phyloP scores from a whole-genome alignment of 2,888 invertebrate species.

The Ecdyonurus torrentis region DNA sequence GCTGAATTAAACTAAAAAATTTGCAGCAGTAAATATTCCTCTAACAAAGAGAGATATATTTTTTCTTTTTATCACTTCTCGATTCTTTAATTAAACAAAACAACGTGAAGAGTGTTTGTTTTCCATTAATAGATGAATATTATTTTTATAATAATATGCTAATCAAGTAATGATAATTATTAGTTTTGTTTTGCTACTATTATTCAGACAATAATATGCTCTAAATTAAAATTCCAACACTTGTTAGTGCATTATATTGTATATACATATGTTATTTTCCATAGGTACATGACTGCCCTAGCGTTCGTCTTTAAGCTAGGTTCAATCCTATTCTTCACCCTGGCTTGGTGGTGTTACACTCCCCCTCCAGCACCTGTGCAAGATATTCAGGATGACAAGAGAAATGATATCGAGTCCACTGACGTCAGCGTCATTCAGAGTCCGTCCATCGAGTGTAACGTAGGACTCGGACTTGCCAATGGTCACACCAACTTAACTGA shows the following conservation, averaged over 20 bases:
- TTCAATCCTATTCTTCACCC: constrained; percentile 52
- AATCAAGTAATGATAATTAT: background rate
- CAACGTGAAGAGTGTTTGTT: no score
- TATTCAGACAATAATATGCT: background rate
- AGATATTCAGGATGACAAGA: background rate
- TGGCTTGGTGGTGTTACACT: constrained; percentile 59
- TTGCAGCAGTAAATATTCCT: no score
- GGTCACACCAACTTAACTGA: background rate
- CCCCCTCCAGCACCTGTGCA: constrained; percentile 31
- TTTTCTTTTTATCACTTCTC: no score
- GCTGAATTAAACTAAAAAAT: no score
- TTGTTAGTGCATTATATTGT: background rate
- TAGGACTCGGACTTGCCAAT: background rate
- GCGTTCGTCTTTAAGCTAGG: constrained; percentile 52
- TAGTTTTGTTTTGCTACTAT: no score
- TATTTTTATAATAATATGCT: background rate
- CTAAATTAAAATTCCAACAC: background rate
- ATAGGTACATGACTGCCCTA: constrained; percentile 53
- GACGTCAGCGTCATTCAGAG: background rate
- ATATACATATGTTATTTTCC: constrained; percentile 15
- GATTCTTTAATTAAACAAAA: no score
- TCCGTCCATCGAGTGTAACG: background rate
- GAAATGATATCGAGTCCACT: background rate
- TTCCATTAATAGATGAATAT: no score
- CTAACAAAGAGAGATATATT: no score